phyloP scores from a whole-genome alignment of 1,140 invertebrate species.

The Phymastichus coffea region DNA sequence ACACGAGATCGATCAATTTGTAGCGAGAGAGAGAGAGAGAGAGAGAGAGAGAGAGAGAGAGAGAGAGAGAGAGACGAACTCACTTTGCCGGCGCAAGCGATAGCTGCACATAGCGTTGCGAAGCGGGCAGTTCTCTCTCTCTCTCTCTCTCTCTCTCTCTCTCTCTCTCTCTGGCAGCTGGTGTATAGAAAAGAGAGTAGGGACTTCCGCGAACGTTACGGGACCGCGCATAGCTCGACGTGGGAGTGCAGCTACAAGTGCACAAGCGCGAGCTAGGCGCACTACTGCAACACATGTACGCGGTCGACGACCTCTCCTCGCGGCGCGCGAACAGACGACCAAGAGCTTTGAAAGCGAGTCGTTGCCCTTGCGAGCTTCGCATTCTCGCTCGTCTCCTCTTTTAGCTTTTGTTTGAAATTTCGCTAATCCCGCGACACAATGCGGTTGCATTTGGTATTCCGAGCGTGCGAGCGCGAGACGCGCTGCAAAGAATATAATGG shows the following conservation, averaged over 20 bases:
- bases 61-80: slow-evolving; percentile 7
- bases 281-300: slow-evolving; percentile 36
- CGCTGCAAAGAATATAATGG: too few relatives aligned
- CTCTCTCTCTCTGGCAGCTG: too few relatives aligned
- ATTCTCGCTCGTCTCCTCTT: not conserved
- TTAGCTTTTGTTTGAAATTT: not conserved
- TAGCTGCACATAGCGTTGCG: too few relatives aligned
- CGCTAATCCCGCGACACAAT: not conserved
- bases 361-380: not conserved
- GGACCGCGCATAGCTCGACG: slow-evolving; percentile 54
- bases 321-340: too few relatives aligned
- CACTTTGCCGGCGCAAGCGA: too few relatives aligned
- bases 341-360: too few relatives aligned
- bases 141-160: too few relatives aligned
- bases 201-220: slow-evolving; percentile 57
- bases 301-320: slow-evolving; percentile 38
- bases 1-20: not conserved
- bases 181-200: slow-evolving; percentile 6
- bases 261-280: slow-evolving; percentile 45
- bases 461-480: not conserved
- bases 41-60: not conserved
- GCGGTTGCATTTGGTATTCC: slow-evolving; percentile 4
- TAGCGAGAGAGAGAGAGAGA: not conserved
- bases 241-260: slow-evolving; percentile 55
- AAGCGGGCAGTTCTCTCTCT: too few relatives aligned